phyloP scores from a whole-genome alignment of 2,888 invertebrate genomes.

The Drosophila neotestacea region DNA sequence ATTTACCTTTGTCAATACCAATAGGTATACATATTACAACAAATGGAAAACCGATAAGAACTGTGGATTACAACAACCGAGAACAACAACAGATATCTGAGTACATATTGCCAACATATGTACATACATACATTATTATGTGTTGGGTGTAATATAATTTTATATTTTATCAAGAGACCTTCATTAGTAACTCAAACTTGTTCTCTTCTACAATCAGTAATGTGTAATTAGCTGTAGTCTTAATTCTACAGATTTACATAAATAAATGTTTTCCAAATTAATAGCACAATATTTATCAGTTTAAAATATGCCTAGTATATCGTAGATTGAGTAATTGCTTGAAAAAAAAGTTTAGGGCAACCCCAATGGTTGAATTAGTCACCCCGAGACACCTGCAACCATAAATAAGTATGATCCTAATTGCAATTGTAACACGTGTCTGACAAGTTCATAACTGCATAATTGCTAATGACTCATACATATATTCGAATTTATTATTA shows the following conservation, averaged over 20 bases:
- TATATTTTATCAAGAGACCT: conserved; percentile 21
- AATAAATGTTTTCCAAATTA: too few relatives aligned
- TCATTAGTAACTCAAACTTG: background rate
- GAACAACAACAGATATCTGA: conserved; percentile 21
- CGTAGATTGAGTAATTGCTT: background rate
- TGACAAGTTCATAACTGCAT: conserved; percentile 1
- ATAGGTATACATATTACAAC: conserved; percentile 22
- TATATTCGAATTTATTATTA: background rate
- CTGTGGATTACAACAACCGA: conserved; percentile 21
- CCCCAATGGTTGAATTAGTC: conserved; percentile 13
- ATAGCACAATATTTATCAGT: too few relatives aligned
- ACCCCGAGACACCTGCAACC: conserved; percentile 6
- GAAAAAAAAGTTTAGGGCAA: background rate
- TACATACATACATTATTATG: background rate
- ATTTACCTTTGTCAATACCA: conserved; percentile 27
- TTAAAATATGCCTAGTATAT: background rate
- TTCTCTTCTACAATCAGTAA: too few relatives aligned
- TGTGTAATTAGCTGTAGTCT: background rate
- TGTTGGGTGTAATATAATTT: background rate
- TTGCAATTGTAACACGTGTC: conserved; percentile 3
- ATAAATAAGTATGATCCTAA: conserved; percentile 13
- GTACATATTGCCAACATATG: conserved; percentile 3
- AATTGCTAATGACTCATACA: conserved; percentile 23
- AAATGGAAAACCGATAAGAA: conserved; percentile 48
- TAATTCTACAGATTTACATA: background rate